Conservation (phyloP, 2,113 vertebrate genomes). For the Dendropsophus ebraccatus region DNA sequence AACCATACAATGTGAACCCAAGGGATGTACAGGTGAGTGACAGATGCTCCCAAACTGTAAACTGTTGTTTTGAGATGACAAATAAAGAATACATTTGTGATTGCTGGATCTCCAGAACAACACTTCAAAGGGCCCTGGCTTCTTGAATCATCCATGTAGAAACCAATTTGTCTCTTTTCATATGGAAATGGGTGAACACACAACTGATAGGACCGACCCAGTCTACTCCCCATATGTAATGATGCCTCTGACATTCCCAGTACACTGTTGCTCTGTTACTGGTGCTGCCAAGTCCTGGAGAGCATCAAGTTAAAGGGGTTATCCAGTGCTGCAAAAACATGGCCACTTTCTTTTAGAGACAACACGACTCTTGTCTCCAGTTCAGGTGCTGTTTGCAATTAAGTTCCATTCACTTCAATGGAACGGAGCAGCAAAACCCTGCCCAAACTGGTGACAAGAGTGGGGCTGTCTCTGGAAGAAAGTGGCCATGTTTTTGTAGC, state of each 20-base stretch:
- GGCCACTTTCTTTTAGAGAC: too few relatives aligned
- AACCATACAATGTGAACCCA: background rate
- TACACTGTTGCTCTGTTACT: slow-evolving; percentile 37
- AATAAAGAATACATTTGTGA: slow-evolving; percentile 61
- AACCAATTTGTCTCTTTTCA: slow-evolving; percentile 67
- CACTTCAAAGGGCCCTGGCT: slow-evolving; percentile 52
- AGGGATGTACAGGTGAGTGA: slow-evolving; percentile 69
- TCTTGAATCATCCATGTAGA: slow-evolving; percentile 57
- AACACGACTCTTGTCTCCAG: too few relatives aligned
- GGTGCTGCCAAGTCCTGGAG: slow-evolving; percentile 36
- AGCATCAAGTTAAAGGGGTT: slow-evolving; percentile 41
- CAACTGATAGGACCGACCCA: slow-evolving; percentile 20
- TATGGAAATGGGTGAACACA: slow-evolving; percentile 65
- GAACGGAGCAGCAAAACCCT: too few relatives aligned
- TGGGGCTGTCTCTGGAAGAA: too few relatives aligned
- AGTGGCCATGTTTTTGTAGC: too few relatives aligned
- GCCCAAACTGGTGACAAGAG: too few relatives aligned
- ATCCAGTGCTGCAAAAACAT: too few relatives aligned
- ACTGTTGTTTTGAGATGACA: slow-evolving; percentile 58
- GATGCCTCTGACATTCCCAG: slow-evolving; percentile 12
- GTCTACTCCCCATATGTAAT: background rate
- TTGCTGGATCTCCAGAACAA: slow-evolving; percentile 48
- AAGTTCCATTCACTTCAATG: too few relatives aligned
- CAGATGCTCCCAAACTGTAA: slow-evolving; percentile 70
- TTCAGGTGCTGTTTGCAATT: too few relatives aligned